Percentiles rank a stretch among this genome's conserved stretches.
Evolutionary conservation across 2,888 invertebrate species (phyloP).

Genomic region (Archips xylosteana): DNA sequence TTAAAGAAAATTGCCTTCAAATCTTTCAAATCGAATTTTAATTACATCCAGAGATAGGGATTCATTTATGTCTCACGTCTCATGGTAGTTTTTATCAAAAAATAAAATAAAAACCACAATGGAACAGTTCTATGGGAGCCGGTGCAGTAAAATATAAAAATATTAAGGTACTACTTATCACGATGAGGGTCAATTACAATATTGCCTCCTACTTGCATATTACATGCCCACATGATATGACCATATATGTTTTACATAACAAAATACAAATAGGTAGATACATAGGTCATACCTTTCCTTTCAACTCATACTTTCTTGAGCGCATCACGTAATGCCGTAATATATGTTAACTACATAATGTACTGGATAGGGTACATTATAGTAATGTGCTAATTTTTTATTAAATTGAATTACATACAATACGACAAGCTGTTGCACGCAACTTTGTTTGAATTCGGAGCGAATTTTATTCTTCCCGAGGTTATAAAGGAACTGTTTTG

Average conservation of each 20-base stretch:
- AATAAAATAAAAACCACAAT: not conserved
- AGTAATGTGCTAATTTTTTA: not conserved
- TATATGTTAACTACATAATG: constrained; percentile 4
- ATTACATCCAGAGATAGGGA: no score
- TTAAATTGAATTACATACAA: no score
- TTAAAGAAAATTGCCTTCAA: no score
- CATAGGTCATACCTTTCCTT: constrained; percentile 11
- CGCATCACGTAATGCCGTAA: not conserved
- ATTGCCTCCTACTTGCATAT: constrained; percentile 1
- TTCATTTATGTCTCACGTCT: no score
- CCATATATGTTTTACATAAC: not conserved
- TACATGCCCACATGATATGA: not conserved
- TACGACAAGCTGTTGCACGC: no score
- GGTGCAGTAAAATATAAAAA: not conserved
- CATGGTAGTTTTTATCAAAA: not conserved
- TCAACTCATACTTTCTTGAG: not conserved
- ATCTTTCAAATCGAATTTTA: no score
- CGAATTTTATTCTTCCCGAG: no score
- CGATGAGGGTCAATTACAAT: constrained; percentile 3
- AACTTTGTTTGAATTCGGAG: no score
- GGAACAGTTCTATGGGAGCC: not conserved
- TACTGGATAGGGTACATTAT: not conserved
- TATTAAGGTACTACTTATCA: not conserved
- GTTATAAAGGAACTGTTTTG: no score
- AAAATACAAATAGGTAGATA: not conserved